phyloP scores from a whole-genome alignment of 1,140 invertebrate species.

The Triops longicaudatus region DNA sequence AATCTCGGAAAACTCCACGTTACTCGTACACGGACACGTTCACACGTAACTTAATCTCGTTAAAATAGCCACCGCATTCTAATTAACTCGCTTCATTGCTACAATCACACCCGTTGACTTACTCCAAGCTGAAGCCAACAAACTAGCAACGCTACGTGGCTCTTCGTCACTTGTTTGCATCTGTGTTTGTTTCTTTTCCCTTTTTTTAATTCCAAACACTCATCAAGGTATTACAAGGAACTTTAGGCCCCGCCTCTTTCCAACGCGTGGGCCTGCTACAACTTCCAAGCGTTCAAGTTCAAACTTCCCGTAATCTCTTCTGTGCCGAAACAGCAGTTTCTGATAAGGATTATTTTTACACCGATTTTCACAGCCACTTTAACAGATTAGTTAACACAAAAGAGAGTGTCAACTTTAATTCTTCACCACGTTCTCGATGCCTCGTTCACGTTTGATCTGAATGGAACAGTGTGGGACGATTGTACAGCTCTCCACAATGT shows the following conservation, averaged over 20 bases:
- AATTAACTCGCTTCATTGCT: neutral
- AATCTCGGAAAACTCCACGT: too few species aligned
- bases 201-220: neutral
- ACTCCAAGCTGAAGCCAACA: neutral
- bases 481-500: neutral
- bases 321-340: too few species aligned
- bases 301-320: too few species aligned
- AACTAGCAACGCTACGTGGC: neutral
- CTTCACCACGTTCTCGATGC: too few species aligned
- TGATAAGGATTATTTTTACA: too few species aligned
- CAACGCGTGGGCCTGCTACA: too few species aligned
- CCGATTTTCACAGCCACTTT: too few species aligned
- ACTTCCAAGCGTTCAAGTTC: too few species aligned
- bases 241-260: neutral
- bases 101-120: neutral
- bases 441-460: neutral
- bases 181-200: neutral
- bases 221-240: neutral
- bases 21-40: neutral
- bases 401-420: too few species aligned
- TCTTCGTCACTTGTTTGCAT: conserved; percentile 11
- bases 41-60: neutral
- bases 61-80: neutral
- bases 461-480: neutral
- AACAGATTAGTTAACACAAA: too few species aligned